phyloP scores from a whole-genome alignment of 2,797 vertebrate species.

The Pogonophryne albipinna region DNA sequence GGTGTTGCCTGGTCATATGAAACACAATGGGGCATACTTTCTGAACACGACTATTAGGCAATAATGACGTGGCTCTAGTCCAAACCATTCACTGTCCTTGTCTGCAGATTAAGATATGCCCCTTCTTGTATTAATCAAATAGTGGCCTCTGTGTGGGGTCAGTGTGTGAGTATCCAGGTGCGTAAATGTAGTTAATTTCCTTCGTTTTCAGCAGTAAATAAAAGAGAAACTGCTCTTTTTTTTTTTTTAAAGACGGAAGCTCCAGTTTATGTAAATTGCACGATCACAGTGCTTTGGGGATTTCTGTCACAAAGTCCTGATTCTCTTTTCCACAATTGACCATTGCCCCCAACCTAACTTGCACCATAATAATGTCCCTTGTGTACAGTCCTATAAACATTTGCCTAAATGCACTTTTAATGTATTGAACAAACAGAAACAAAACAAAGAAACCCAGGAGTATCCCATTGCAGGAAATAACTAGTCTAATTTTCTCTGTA shows the following conservation, averaged over 20 bases:
- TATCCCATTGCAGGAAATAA: slow-evolving; percentile 96
- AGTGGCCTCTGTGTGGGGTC: slow-evolving; percentile 67
- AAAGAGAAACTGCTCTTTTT: slow-evolving; percentile 23
- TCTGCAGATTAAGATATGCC: slow-evolving; percentile 82
- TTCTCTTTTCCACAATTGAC: slow-evolving; percentile 55
- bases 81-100: slow-evolving; percentile 77
- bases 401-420: slow-evolving; percentile 86
- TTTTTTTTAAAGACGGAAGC: slow-evolving; percentile 11
- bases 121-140: slow-evolving; percentile 80
- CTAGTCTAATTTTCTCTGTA: slow-evolving; percentile 89
- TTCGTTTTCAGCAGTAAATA: slow-evolving; percentile 24
- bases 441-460: slow-evolving; percentile 90
- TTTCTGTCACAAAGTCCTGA: slow-evolving; percentile 41
- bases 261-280: slow-evolving; percentile 40
- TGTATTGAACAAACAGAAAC: slow-evolving; percentile 88
- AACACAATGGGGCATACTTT: slow-evolving; percentile 87
- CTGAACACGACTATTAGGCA: slow-evolving; percentile 84
- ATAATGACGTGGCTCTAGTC: slow-evolving; percentile 85
- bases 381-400: slow-evolving; percentile 77
- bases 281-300: slow-evolving; percentile 1
- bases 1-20: slow-evolving; percentile 82
- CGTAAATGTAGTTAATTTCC: slow-evolving; percentile 23
- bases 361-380: slow-evolving; percentile 68
- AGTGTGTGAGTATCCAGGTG: slow-evolving; percentile 46
- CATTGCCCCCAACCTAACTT: slow-evolving; percentile 51